Conservation (phyloP, 1,140 invertebrate genomes). For the Scaptomyza pallida region DNA sequence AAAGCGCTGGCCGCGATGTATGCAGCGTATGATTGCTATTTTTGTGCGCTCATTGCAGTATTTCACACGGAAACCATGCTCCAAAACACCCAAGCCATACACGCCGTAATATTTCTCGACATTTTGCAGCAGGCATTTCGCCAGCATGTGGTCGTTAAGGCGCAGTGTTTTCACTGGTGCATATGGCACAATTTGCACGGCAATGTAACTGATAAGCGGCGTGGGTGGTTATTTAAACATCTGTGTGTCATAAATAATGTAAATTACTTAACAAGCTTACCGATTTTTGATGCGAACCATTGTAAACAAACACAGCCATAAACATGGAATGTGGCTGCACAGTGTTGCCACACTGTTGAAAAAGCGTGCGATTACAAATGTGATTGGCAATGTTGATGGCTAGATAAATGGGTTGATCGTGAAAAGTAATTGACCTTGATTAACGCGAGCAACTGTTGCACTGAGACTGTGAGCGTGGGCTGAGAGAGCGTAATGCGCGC, state of each 20-base stretch:
- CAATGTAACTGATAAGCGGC: slow-evolving; percentile 86
- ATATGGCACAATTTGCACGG: slow-evolving; percentile 86
- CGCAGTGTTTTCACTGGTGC: slow-evolving; percentile 84
- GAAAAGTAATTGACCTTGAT: slow-evolving; percentile 10
- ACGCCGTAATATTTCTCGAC: slow-evolving; percentile 90
- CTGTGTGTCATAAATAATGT: slow-evolving; percentile 14
- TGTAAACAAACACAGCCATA: slow-evolving; percentile 31
- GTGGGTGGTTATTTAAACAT: background rate
- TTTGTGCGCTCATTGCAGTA: slow-evolving; percentile 90
- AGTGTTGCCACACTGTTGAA: slow-evolving; percentile 29
- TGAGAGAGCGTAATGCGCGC: slow-evolving; percentile 16
- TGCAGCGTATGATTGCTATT: slow-evolving; percentile 88
- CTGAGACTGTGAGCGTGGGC: background rate
- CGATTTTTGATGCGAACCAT: slow-evolving; percentile 90
- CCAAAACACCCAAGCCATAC: slow-evolving; percentile 88
- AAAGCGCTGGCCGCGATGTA: slow-evolving; percentile 90
- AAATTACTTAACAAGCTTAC: slow-evolving; percentile 79
- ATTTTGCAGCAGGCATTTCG: slow-evolving; percentile 86
- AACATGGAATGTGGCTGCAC: background rate
- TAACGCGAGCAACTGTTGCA: slow-evolving; percentile 1
- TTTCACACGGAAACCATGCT: slow-evolving; percentile 89
- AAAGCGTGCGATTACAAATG: background rate
- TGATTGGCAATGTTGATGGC: background rate
- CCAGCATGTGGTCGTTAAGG: slow-evolving; percentile 86
- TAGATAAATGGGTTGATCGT: slow-evolving; percentile 4